Evolutionary conservation across 2,888 invertebrate species (phyloP).

Genomic region (Axea sp.): DNA sequence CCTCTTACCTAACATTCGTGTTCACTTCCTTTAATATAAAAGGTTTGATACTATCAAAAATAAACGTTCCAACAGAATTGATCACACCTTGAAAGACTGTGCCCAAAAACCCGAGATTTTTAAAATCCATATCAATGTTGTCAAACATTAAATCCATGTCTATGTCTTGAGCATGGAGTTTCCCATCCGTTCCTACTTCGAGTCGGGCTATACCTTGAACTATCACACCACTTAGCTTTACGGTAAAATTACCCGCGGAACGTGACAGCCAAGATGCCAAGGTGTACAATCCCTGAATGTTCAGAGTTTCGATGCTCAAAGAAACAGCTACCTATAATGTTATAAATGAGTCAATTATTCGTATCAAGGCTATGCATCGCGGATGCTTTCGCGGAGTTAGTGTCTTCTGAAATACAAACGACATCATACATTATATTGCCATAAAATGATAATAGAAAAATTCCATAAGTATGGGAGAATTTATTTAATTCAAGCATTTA

Average conservation of each 20-base stretch:
- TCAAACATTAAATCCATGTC: constrained; percentile 88
- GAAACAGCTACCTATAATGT: constrained; percentile 84
- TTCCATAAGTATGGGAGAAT: too few relatives aligned
- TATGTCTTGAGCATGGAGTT: constrained; percentile 88
- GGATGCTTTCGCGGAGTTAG: too few relatives aligned
- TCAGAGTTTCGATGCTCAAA: constrained; percentile 85
- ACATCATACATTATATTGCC: too few relatives aligned
- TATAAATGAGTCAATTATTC: too few relatives aligned
- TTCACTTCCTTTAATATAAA: constrained; percentile 89
- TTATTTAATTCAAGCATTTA: too few relatives aligned
- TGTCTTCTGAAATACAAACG: too few relatives aligned
- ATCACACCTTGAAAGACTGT: constrained; percentile 86
- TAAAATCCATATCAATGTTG: constrained; percentile 89
- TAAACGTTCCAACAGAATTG: constrained; percentile 89
- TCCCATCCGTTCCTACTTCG: constrained; percentile 87
- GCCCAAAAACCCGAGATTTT: constrained; percentile 89
- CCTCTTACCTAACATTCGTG: constrained; percentile 82
- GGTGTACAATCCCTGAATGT: constrained; percentile 88
- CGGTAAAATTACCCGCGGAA: constrained; percentile 88
- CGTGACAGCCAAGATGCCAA: constrained; percentile 85
- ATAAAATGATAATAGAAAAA: too few relatives aligned
- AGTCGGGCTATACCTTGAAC: constrained; percentile 86
- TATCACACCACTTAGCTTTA: constrained; percentile 86
- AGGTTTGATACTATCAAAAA: constrained; percentile 93
- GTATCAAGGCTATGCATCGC: too few relatives aligned